phyloP scores from a whole-genome alignment of 2,888 invertebrate genomes.

The Arenicola marina region DNA sequence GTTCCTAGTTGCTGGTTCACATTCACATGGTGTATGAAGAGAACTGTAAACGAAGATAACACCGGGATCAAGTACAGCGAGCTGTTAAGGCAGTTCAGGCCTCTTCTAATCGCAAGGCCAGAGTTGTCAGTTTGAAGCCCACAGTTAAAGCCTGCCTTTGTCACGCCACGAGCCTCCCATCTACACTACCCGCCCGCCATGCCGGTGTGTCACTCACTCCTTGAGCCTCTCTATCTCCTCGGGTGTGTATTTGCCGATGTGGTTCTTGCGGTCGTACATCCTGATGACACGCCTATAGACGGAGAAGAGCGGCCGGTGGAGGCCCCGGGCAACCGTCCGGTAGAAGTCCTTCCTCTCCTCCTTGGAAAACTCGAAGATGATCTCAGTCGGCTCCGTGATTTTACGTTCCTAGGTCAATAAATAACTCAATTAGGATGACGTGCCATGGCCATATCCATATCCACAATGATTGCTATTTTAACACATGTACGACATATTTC shows the following conservation, averaged over 20 bases:
- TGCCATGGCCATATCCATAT: too few species aligned
- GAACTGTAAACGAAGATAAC: too few species aligned
- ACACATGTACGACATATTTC: neutral
- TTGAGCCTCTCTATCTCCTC: constrained; percentile 60
- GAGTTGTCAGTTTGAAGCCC: too few species aligned
- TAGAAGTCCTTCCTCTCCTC: constrained; percentile 64
- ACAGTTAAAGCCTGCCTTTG: too few species aligned
- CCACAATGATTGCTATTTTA: neutral
- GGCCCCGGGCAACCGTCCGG: constrained; percentile 60
- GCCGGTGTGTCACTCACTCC: constrained; percentile 60
- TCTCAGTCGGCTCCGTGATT: constrained; percentile 59
- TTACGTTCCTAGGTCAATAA: constrained; percentile 55
- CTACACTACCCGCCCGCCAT: too few species aligned
- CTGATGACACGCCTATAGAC: constrained; percentile 63
- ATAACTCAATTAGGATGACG: too few species aligned
- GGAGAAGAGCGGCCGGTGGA: constrained; percentile 63
- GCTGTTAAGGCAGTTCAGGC: too few species aligned
- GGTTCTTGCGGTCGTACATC: constrained; percentile 64
- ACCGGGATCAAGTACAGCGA: too few species aligned
- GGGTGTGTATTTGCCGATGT: constrained; percentile 63
- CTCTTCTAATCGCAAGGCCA: too few species aligned
- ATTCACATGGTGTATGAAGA: too few species aligned
- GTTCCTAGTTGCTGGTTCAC: too few species aligned
- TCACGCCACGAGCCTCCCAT: too few species aligned
- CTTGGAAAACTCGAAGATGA: constrained; percentile 63